Conservation (phyloP, 1,140 invertebrate genomes). For the Eurosta solidaginis region DNA sequence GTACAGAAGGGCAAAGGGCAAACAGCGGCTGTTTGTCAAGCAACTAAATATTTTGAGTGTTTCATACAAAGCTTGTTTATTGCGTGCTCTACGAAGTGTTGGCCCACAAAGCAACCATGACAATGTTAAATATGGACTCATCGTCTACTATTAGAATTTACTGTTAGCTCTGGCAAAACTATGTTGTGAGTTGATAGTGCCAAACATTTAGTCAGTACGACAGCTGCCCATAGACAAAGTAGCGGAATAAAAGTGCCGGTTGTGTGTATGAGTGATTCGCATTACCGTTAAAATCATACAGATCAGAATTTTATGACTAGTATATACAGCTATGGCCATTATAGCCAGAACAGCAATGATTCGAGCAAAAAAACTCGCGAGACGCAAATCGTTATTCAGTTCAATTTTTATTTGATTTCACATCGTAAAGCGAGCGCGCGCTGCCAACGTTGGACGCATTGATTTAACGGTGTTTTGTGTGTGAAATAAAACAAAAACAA, state of each 20-base stretch:
- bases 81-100: not conserved
- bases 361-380: no score
- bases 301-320: not conserved
- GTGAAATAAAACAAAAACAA: no score
- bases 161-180: not conserved
- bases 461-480: not conserved
- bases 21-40: not conserved
- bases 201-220: not conserved
- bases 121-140: not conserved
- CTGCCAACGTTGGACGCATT: not conserved
- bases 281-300: not conserved
- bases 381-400: no score
- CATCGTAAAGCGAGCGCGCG: not conserved
- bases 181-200: not conserved
- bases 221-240: no score
- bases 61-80: not conserved
- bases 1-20: not conserved
- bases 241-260: not conserved
- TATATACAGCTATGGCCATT: not conserved
- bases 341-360: not conserved
- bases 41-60: not conserved
- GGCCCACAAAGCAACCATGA: not conserved
- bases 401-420: not conserved
- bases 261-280: not conserved
- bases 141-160: not conserved